Base-by-base conservation (phyloP, 1,140 invertebrate genomes). In the Penaeus vannamei region DNA sequence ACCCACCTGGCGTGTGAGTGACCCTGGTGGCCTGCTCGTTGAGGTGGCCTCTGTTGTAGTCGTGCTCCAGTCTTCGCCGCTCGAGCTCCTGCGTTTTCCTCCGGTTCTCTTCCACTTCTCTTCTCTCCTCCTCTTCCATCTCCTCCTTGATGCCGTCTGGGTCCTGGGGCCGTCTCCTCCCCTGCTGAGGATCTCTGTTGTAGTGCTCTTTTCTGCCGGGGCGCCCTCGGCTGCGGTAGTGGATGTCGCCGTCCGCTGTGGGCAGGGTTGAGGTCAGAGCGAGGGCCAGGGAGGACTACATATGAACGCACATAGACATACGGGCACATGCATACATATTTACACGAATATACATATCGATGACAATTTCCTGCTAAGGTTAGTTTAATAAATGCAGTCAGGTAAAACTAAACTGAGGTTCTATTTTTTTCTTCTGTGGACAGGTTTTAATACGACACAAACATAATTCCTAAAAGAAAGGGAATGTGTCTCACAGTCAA, bases 101-200 rank as follows among this genome's bases (percentile, higher is more conserved):
- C 42, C 66, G 36, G 23, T 85, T 66, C 64, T 72, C 64, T 26
- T 53, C 64, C 20, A 64, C 5, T 42, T 69, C 23, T 20, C 66
- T 42, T n/a, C 59, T 53, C 42, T 85, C 64, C 84, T 85, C 84
- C 42, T 72, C 36, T 69, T 85, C 84, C 84, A 29, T 26, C 84
- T 76, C 42, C 66, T 76, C 42, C 64, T 42, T n/a, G 61, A 26
- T 23, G 61, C 76, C 84, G n/a, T 72, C 66, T 22, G 59, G 8
- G 79, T 85, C 66, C n/a, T 36, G 83, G 32, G 46, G 69, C 42
- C 84, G 53, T 53, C 53, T 53, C 53, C 53, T 53, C 12, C 53
- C 53, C 12, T 53, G 53, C 53, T 53, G 53, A 17, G 53, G 53
- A 53, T 53, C 53, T 53, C 53, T 53, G 53, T 53, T 72, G 23